Evolutionary conservation across 1,140 invertebrate species (phyloP).

Genomic region (Reticulitermes speratus): DNA sequence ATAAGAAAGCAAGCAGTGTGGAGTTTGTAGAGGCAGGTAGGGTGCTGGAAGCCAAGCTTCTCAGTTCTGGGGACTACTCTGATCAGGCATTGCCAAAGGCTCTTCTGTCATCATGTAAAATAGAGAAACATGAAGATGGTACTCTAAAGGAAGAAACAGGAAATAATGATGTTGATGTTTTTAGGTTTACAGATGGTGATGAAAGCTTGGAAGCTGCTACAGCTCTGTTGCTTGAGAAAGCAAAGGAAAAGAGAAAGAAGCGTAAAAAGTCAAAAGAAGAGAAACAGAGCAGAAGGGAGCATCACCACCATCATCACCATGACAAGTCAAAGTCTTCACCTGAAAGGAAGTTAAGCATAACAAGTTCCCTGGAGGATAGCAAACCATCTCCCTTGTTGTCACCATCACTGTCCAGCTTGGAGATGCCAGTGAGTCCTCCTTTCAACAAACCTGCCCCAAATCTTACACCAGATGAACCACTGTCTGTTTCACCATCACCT

Average conservation of each 20-base stretch:
- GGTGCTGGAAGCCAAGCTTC: conserved; percentile 74
- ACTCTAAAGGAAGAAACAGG: conserved; percentile 30
- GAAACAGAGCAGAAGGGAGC: conserved; percentile 63
- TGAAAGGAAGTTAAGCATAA: conserved; percentile 23
- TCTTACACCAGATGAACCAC: background rate
- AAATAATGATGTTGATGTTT: conserved; percentile 52
- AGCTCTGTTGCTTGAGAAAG: conserved; percentile 49
- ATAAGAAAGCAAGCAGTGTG: conserved; percentile 72
- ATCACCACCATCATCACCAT: conserved; percentile 63
- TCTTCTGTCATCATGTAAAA: conserved; percentile 42
- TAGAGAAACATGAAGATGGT: conserved; percentile 36
- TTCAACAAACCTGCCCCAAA: background rate
- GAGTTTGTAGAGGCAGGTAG: conserved; percentile 76
- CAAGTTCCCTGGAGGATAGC: conserved; percentile 2
- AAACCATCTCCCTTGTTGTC: conserved; percentile 20
- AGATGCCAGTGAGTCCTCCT: background rate
- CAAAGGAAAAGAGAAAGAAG: conserved; percentile 78
- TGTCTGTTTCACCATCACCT: background rate
- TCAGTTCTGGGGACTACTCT: conserved; percentile 57
- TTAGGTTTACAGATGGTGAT: conserved; percentile 56
- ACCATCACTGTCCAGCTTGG: conserved; percentile 26
- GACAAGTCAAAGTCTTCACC: conserved; percentile 41
- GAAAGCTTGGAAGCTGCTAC: conserved; percentile 43
- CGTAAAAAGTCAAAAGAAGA: conserved; percentile 80
- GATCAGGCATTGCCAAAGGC: conserved; percentile 31